A percentile compares a stretch with the other conserved stretches of the same genome.
phyloP scores from a whole-genome alignment of 92 coral and sea anemone genomes.

The Meandrina meandrites region DNA sequence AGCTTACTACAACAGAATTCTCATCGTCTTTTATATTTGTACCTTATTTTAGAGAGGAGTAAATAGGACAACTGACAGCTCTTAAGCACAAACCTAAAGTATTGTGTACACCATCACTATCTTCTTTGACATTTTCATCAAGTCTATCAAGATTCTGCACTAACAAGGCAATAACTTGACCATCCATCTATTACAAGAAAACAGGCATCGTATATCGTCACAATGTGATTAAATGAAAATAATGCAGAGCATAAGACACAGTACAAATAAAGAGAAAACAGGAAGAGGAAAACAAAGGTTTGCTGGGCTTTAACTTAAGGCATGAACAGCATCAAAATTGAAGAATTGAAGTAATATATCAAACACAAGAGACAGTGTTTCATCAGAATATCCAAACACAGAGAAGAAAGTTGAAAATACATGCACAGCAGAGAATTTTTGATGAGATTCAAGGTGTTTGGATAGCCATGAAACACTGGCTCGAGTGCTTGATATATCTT shows the following conservation, averaged over 20 bases:
- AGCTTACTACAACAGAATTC: neutral
- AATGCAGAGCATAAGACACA: neutral
- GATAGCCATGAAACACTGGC: too few species aligned
- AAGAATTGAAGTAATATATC: neutral
- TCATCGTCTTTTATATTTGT: neutral
- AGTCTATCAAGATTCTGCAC: conserved; percentile 96
- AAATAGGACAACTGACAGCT: neutral
- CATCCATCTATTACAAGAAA: conserved; percentile 72
- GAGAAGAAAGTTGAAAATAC: too few species aligned
- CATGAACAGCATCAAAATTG: neutral
- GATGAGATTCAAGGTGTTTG: too few species aligned
- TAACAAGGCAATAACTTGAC: conserved; percentile 86
- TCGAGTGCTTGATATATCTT: too few species aligned
- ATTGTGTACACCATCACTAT: conserved; percentile 95
- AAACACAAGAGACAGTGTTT: too few species aligned
- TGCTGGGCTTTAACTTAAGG: neutral
- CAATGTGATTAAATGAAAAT: neutral
- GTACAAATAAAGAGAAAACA: neutral
- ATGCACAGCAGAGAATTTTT: too few species aligned
- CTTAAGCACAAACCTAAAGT: conserved; percentile 69
- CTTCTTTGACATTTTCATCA: conserved; percentile 93
- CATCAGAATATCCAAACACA: too few species aligned
- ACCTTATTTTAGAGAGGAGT: neutral
- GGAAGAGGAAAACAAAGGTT: neutral
- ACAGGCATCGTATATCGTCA: neutral